phyloP scores from a whole-genome alignment of 2,888 invertebrate genomes.

The Neria commutata region DNA sequence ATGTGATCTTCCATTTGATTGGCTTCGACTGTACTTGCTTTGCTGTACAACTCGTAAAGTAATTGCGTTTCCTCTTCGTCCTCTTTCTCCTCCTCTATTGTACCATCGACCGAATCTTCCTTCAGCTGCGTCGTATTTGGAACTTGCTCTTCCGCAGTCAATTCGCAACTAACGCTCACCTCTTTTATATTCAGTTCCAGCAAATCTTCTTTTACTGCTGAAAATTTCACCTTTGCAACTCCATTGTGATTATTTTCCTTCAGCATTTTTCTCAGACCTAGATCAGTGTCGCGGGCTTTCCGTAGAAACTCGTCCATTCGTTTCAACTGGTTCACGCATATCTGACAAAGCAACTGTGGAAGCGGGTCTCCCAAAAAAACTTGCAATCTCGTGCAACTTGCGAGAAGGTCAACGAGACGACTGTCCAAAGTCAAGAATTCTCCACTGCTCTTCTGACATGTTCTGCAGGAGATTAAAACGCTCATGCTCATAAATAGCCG shows the following conservation, averaged over 20 bases:
- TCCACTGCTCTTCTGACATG: constrained; percentile 28
- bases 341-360: constrained; percentile 33
- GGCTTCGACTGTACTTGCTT: neutral
- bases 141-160: no score
- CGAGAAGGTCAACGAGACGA: constrained; percentile 29
- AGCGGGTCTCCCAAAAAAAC: constrained; percentile 29
- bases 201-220: neutral
- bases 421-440: constrained; percentile 34
- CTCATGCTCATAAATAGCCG: no score
- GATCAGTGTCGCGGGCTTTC: constrained; percentile 29
- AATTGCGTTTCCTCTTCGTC: constrained; percentile 7
- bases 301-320: constrained; percentile 24
- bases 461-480: constrained; percentile 26
- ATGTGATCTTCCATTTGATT: neutral
- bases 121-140: no score
- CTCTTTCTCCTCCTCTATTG: constrained; percentile 14
- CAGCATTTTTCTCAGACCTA: constrained; percentile 17
- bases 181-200: no score
- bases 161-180: no score
- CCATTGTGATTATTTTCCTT: no score
- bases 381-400: constrained; percentile 32
- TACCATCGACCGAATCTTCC: no score
- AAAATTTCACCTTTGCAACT: neutral
- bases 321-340: constrained; percentile 28
- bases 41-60: neutral